Evolutionary conservation across 92 coral and sea anemone species (phyloP).

Genomic region (Zoanthus sansibaricus): DNA sequence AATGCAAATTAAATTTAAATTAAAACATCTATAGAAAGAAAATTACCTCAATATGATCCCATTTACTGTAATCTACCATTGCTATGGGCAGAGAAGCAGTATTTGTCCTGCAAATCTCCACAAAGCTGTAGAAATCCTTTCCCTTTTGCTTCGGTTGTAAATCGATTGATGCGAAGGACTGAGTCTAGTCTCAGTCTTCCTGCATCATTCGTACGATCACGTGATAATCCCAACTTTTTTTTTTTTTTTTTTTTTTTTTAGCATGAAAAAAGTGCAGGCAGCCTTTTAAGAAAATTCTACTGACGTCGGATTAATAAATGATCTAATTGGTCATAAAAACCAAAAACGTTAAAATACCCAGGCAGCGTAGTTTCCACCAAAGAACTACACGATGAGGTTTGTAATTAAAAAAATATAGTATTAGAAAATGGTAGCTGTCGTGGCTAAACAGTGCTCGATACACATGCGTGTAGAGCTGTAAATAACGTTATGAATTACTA

Average conservation of each 20-base stretch:
- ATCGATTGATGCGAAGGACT: conserved; percentile 20
- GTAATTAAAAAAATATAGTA: too few species aligned
- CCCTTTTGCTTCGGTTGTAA: background rate
- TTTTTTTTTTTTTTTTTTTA: background rate
- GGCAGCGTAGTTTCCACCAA: too few species aligned
- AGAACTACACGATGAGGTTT: too few species aligned
- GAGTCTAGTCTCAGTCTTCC: conserved; percentile 30
- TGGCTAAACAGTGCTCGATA: too few species aligned
- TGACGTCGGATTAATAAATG: too few species aligned
- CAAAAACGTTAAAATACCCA: too few species aligned
- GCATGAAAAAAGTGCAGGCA: too few species aligned
- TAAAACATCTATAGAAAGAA: background rate
- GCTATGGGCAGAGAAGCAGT: conserved; percentile 48
- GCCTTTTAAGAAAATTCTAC: too few species aligned
- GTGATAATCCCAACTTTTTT: background rate
- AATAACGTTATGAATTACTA: too few species aligned
- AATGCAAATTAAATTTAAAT: background rate
- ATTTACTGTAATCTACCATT: conserved; percentile 99
- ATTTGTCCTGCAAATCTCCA: conserved; percentile 14
- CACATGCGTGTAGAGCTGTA: too few species aligned
- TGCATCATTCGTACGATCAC: background rate
- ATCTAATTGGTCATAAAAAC: too few species aligned
- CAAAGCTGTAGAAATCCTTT: conserved; percentile 17
- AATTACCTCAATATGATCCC: conserved; percentile 98
- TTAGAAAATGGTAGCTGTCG: too few species aligned